Conservation (phyloP, 2,888 invertebrate genomes). For the Cryptocephalus moraei region DNA sequence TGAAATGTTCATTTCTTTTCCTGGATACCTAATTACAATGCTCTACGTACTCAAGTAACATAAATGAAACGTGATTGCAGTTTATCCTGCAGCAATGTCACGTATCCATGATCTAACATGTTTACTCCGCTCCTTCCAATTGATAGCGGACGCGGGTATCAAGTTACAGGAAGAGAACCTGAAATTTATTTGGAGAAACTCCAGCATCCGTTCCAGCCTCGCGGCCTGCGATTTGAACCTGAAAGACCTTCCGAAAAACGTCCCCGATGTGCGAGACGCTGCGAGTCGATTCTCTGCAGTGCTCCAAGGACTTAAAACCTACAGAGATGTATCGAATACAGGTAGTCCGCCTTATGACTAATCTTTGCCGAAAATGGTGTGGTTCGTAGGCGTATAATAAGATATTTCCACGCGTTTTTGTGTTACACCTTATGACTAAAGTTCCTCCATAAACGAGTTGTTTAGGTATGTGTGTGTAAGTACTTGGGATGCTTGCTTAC, state of each 20-base stretch:
- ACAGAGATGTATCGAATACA: conserved; percentile 30
- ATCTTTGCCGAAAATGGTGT: no score
- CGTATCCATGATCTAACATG: conserved; percentile 54
- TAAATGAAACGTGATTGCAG: no score
- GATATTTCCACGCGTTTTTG: no score
- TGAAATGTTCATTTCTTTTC: no score
- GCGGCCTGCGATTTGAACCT: conserved; percentile 18
- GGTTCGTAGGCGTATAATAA: no score
- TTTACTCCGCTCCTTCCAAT: conserved; percentile 58
- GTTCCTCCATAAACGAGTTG: no score
- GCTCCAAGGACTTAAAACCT: conserved; percentile 57
- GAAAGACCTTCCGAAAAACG: conserved; percentile 5
- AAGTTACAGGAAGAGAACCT: conserved; percentile 54
- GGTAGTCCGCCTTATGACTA: conserved; percentile 13
- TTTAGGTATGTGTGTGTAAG: conserved; percentile 7
- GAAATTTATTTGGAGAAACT: conserved; percentile 56
- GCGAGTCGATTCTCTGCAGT: conserved; percentile 59
- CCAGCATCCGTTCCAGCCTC: conserved; percentile 48
- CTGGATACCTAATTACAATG: no score
- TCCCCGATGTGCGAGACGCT: conserved; percentile 32
- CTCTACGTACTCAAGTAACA: no score
- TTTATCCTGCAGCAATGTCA: conserved; percentile 37
- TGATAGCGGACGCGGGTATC: conserved; percentile 54
- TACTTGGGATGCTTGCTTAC: neutral
- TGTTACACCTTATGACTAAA: no score